Conservation (phyloP, 1,140 invertebrate species). For the Mycetomoellerius zeteki region DNA sequence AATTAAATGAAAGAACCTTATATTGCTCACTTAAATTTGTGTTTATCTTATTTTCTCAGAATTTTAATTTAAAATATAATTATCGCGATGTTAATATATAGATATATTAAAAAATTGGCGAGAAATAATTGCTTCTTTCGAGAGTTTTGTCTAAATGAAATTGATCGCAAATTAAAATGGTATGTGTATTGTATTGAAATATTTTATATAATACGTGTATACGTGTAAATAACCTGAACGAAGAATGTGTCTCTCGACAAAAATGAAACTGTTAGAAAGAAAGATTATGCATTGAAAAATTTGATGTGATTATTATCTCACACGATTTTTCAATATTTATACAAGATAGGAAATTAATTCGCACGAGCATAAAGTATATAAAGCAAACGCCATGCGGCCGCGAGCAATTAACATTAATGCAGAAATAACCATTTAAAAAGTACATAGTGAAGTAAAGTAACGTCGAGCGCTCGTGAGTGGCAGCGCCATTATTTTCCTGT, state of each 20-base stretch:
- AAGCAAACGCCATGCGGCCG: conserved; percentile 15
- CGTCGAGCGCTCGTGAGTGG: conserved; percentile 22
- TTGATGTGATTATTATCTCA: background rate
- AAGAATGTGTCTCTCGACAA: background rate
- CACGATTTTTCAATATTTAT: conserved; percentile 45
- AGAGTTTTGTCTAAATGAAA: background rate
- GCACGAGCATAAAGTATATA: background rate
- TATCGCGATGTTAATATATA: conserved; percentile 15
- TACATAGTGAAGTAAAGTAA: conserved; percentile 25
- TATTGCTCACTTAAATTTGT: background rate
- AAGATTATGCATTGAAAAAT: conserved; percentile 26
- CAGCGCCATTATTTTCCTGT: conserved; percentile 9
- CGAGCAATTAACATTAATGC: conserved; percentile 51
- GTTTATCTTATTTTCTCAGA: background rate
- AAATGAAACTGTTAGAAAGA: background rate
- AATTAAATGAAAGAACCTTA: background rate
- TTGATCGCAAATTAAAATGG: background rate
- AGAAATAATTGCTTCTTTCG: background rate
- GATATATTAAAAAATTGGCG: background rate
- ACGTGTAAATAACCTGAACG: background rate
- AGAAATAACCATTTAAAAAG: conserved; percentile 53
- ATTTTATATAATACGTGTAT: background rate
- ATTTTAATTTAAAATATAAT: conserved; percentile 46
- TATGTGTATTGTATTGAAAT: background rate
- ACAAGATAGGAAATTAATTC: conserved; percentile 36